phyloP scores from a whole-genome alignment of 1,140 invertebrate genomes.

The Hypothenemus hampei region DNA sequence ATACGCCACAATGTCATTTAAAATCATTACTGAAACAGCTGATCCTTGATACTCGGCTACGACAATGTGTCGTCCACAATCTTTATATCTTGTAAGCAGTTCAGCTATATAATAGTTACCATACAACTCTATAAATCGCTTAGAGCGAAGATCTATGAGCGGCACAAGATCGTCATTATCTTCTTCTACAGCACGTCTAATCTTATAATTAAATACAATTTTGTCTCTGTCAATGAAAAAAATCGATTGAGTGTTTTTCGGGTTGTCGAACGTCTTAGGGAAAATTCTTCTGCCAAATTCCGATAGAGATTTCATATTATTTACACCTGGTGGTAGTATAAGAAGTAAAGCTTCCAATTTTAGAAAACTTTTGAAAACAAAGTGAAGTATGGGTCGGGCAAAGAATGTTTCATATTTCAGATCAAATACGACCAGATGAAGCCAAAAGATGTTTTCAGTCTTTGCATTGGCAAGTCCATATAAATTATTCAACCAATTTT shows the following conservation, averaged over 20 bases:
- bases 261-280: conserved; percentile 32
- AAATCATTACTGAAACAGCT: conserved; percentile 57
- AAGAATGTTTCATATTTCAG: conserved; percentile 46
- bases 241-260: conserved; percentile 39
- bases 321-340: conserved; percentile 47
- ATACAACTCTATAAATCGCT: conserved; percentile 54
- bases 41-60: conserved; percentile 50
- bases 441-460: conserved; percentile 51
- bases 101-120: conserved; percentile 69
- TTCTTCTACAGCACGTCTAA: conserved; percentile 58
- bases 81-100: conserved; percentile 51
- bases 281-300: conserved; percentile 34
- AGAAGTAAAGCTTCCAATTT: conserved; percentile 50
- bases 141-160: conserved; percentile 56
- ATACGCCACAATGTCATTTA: conserved; percentile 47
- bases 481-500: conserved; percentile 48
- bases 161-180: conserved; percentile 68
- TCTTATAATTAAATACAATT: conserved; percentile 47
- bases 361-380: conserved; percentile 50
- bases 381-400: conserved; percentile 49
- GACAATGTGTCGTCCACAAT: conserved; percentile 40
- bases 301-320: conserved; percentile 41
- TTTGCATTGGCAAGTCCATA: conserved; percentile 48
- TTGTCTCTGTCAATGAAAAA: conserved; percentile 44
- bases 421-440: conserved; percentile 53